Percentiles rank a stretch among this genome's conserved stretches.
Evolutionary conservation across 2,888 invertebrate genomes (phyloP).

Genomic region (Parochlus steinenii): DNA sequence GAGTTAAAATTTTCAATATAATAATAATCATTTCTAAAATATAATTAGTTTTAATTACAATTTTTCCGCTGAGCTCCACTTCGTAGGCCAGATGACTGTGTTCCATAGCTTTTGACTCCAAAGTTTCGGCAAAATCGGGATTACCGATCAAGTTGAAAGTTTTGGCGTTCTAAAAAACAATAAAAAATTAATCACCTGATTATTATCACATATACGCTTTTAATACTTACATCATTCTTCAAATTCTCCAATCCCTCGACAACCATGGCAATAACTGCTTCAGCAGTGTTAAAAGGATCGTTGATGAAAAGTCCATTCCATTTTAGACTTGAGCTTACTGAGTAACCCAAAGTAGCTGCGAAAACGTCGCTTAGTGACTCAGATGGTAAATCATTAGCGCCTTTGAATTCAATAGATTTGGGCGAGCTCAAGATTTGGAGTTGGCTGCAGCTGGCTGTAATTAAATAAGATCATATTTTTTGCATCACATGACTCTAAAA

Average conservation of each 20-base stretch:
- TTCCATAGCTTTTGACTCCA: slow-evolving; percentile 40
- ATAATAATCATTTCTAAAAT: no score
- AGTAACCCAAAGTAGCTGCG: slow-evolving; percentile 52
- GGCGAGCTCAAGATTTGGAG: slow-evolving; percentile 52
- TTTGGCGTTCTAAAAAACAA: slow-evolving; percentile 31
- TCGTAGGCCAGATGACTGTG: slow-evolving; percentile 43
- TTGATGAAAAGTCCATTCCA: slow-evolving; percentile 52
- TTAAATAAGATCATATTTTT: no score
- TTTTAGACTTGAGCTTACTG: slow-evolving; percentile 48
- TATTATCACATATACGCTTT: not conserved
- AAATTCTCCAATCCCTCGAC: slow-evolving; percentile 47
- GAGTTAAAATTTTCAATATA: no score
- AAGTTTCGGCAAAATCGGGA: slow-evolving; percentile 42
- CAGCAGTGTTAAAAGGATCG: slow-evolving; percentile 58
- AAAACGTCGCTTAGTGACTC: slow-evolving; percentile 53
- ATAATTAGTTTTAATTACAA: no score
- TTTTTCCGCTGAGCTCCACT: slow-evolving; percentile 35
- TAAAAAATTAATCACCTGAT: not conserved
- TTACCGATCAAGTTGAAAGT: slow-evolving; percentile 48
- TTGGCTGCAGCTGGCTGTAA: slow-evolving; percentile 43
- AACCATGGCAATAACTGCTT: slow-evolving; percentile 48
- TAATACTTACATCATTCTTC: slow-evolving; percentile 5
- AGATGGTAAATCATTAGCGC: slow-evolving; percentile 38
- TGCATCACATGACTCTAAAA: no score
- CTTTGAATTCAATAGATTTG: slow-evolving; percentile 47